Conservation (phyloP, 2,797 vertebrate species). For the Vireo griseus region DNA sequence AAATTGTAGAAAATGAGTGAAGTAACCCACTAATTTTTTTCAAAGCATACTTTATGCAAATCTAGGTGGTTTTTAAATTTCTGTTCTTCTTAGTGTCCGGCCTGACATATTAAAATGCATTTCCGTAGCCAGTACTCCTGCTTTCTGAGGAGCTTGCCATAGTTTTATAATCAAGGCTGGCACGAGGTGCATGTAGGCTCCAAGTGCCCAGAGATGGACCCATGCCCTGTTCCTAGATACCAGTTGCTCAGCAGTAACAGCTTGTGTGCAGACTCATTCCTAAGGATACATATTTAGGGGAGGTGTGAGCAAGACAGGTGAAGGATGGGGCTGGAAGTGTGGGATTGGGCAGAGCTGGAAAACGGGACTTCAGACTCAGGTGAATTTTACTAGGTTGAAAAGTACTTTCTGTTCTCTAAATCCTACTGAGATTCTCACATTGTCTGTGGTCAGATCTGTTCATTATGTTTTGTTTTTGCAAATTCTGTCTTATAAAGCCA, state of each 20-base stretch:
- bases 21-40: background rate
- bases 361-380: background rate
- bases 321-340: background rate
- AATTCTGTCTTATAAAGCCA: background rate
- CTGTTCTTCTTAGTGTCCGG: background rate
- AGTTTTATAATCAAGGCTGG: background rate
- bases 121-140: background rate
- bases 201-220: background rate
- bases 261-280: background rate
- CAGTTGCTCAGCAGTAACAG: background rate
- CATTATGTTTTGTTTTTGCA: background rate
- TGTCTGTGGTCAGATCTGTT: background rate
- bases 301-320: background rate
- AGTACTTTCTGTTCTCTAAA: background rate
- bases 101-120: background rate
- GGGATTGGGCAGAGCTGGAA: background rate
- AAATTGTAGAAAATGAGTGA: background rate
- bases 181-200: background rate
- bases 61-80: background rate
- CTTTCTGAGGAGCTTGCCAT: background rate
- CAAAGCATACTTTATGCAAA: background rate
- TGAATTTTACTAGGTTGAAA: background rate
- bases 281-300: background rate
- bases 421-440: background rate
- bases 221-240: background rate